phyloP scores from a whole-genome alignment of 2,113 vertebrate genomes.

The Dascyllus trimaculatus region DNA sequence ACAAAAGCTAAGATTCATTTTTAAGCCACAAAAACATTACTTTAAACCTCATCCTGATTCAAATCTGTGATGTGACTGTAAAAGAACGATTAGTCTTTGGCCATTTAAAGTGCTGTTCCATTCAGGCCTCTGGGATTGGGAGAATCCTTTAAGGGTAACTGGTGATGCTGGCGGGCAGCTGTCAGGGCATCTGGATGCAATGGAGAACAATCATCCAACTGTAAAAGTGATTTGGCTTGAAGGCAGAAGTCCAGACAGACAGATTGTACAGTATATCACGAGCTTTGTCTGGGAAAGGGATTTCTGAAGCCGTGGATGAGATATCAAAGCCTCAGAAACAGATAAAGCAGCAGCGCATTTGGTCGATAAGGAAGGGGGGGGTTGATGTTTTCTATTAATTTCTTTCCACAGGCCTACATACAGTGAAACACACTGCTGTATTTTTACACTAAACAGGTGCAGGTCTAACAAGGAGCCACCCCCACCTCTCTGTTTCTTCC shows the following conservation, averaged over 20 bases:
- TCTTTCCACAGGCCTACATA: background rate
- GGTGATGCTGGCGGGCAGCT: conserved; percentile 28
- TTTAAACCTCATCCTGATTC: background rate
- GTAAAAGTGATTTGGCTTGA: conserved; percentile 44
- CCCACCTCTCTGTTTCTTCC: conserved; percentile 28
- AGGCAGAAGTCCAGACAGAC: conserved; percentile 58
- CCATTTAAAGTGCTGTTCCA: background rate
- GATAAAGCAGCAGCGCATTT: background rate
- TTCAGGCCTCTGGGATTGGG: background rate
- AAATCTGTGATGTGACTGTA: conserved; percentile 2
- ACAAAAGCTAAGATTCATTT: background rate
- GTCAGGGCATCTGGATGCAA: conserved; percentile 28
- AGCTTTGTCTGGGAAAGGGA: conserved; percentile 51
- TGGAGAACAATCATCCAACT: conserved; percentile 40
- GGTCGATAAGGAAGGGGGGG: background rate
- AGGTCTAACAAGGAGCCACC: conserved; percentile 26
- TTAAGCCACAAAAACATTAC: background rate
- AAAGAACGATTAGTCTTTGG: background rate
- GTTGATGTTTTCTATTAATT: background rate
- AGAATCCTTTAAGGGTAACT: background rate
- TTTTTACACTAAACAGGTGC: conserved; percentile 57
- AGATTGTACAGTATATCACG: conserved; percentile 43
- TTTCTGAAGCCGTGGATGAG: conserved; percentile 41
- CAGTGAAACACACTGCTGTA: background rate
- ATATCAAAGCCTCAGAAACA: conserved; percentile 26